phyloP scores from a whole-genome alignment of 1,140 invertebrate species.

The Piezodorus guildinii region DNA sequence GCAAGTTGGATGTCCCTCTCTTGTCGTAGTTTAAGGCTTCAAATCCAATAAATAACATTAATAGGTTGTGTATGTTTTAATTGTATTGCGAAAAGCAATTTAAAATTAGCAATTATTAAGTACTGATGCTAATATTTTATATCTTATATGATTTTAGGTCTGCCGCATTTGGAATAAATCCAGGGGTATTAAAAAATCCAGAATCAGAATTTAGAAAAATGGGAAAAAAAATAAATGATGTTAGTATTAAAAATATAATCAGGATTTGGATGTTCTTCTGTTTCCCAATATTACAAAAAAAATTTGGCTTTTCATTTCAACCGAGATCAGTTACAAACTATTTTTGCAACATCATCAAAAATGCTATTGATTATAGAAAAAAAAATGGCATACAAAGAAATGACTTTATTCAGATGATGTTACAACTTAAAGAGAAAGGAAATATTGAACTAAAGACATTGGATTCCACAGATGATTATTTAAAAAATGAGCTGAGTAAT shows the following conservation, averaged over 20 bases:
- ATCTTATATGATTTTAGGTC: constrained; percentile 18
- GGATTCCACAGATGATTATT: constrained; percentile 16
- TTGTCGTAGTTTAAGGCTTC: too few relatives aligned
- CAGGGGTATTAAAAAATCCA: constrained; percentile 39
- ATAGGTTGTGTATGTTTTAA: too few relatives aligned
- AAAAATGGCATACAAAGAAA: constrained; percentile 21
- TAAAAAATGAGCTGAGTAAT: background rate
- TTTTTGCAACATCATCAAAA: constrained; percentile 25
- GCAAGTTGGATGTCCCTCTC: too few relatives aligned
- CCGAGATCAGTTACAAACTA: constrained; percentile 20
- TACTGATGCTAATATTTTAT: too few relatives aligned
- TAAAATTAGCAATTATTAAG: too few relatives aligned
- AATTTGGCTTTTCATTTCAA: constrained; percentile 9
- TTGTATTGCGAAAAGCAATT: too few relatives aligned
- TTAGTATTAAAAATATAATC: background rate
- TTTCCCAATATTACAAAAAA: constrained; percentile 21
- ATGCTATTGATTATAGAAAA: constrained; percentile 27
- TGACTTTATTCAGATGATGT: constrained; percentile 30
- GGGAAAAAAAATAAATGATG: constrained; percentile 33
- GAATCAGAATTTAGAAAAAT: constrained; percentile 36
- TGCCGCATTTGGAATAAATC: constrained; percentile 45
- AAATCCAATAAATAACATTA: too few relatives aligned
- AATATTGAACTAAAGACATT: constrained; percentile 1
- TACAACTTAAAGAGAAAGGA: constrained; percentile 26
- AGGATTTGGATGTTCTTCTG: background rate